Evolutionary conservation across 2,797 vertebrate species (phyloP).

Genomic region (Leptodactylus fallax): DNA sequence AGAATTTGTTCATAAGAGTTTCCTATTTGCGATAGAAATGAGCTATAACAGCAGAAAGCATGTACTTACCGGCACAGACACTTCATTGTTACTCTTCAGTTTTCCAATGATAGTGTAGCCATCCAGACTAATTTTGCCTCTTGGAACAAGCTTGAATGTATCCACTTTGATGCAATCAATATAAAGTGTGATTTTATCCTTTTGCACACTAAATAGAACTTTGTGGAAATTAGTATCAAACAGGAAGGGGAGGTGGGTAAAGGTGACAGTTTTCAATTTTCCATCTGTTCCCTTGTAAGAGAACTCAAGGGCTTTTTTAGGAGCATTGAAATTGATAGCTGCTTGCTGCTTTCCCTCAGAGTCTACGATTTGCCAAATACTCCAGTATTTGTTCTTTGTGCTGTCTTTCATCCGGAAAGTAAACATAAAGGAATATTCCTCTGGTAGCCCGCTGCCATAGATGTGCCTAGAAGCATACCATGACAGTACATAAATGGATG

Average conservation of each 20-base stretch:
- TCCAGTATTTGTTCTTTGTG: constrained; percentile 84
- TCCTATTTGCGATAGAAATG: too few relatives aligned
- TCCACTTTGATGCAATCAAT: constrained; percentile 83
- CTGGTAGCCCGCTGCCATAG: constrained; percentile 83
- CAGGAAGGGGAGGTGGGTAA: constrained; percentile 78
- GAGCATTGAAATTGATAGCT: constrained; percentile 83
- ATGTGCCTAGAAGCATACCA: constrained; percentile 74
- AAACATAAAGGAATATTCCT: constrained; percentile 86
- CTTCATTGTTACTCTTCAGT: constrained; percentile 80
- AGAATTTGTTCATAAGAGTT: too few relatives aligned
- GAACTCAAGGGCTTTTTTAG: constrained; percentile 82
- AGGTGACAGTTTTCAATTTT: constrained; percentile 74
- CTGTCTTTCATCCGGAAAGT: constrained; percentile 85
- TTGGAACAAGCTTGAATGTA: constrained; percentile 76
- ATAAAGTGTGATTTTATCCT: constrained; percentile 77
- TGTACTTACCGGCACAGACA: constrained; percentile 84
- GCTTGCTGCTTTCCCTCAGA: constrained; percentile 83
- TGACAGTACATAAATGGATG: background rate
- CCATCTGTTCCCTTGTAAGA: constrained; percentile 79
- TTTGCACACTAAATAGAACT: constrained; percentile 82
- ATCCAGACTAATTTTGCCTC: constrained; percentile 78
- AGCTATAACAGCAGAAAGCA: background rate
- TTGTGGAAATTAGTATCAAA: constrained; percentile 89
- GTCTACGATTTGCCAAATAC: constrained; percentile 89
- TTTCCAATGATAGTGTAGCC: constrained; percentile 88